Base-by-base conservation (phyloP, 30 jellyfish, hydroid and myxozoan genomes). In the Pelagia noctiluca region DNA sequence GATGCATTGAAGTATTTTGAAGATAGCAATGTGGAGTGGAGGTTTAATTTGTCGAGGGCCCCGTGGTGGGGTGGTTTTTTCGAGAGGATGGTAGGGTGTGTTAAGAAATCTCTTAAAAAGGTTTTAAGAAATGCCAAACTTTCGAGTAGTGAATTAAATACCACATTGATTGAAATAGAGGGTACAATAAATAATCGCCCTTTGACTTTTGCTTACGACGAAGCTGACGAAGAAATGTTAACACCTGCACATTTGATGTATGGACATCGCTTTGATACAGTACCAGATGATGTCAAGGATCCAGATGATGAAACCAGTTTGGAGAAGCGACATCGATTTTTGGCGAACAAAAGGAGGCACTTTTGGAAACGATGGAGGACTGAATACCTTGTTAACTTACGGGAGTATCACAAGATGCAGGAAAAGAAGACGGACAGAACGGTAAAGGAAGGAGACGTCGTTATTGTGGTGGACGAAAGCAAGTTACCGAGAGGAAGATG, bases 61-160 rank as follows among this genome's bases (percentile, higher is more conserved):
- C 90, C 94, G 22, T 82, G 90, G 95, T 71, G 95, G 93, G 92
- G 93, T 4, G 92, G 92, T 53, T 75, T 80, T 71, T 71, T 71
- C 26, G 95, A 89, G 76, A 48, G 95, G 29, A 22, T 83, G 8
- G 57, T 42, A 42, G 57, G 57, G 12, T 42, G 12, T 5, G 57
- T 16, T 16, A 42, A 42, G 57, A 42, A 16, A 42, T 5, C 12
- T 16, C 57, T 42, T 5, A 42, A 42, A 42, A 5, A 42, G 16
- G 57, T 42, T 5, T 16, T 42, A 5, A 16, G 57, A 16, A 42
- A 42, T 16, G 57, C 57, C 57, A 42, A 42, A 42, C 16, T 8
- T 5, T 5, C 57, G 16, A 42, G 16, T 8, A 42, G 12, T 5
- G 57, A 42, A 42, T 5, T 42, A 16, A 42, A 42, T 42, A 42